Percentiles rank a stretch among this genome's conserved stretches.
phyloP scores from a whole-genome alignment of 2,888 invertebrate genomes.

The Tipula helvola region DNA sequence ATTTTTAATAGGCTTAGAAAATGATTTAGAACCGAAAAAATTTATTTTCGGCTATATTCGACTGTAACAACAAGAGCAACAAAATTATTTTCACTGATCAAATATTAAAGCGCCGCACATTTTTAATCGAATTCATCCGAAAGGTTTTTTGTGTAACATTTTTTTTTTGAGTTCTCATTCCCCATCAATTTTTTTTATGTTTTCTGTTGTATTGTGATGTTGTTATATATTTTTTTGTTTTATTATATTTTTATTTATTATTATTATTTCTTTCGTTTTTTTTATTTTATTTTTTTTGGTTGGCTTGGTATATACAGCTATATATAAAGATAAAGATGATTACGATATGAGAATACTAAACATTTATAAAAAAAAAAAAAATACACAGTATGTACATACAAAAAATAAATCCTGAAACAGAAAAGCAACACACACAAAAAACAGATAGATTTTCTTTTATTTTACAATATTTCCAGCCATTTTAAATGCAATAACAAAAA shows the following conservation, averaged over 20 bases:
- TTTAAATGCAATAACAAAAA: background rate
- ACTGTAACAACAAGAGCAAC: background rate
- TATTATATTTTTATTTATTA: background rate
- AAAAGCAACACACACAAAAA: background rate
- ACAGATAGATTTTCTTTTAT: background rate
- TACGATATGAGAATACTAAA: background rate
- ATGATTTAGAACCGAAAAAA: too few relatives aligned
- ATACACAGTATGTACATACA: too few relatives aligned
- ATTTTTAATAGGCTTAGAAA: too few relatives aligned
- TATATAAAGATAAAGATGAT: background rate
- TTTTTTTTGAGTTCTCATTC: background rate
- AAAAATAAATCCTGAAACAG: background rate
- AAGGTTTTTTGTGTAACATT: background rate
- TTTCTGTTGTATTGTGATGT: slow-evolving; percentile 7
- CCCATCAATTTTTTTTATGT: background rate
- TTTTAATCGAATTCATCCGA: slow-evolving; percentile 4
- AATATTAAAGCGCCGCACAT: background rate
- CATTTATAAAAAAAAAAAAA: background rate
- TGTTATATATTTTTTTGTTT: background rate
- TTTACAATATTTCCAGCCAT: background rate
- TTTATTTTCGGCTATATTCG: too few relatives aligned
- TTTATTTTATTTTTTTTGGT: background rate
- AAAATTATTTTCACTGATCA: background rate
- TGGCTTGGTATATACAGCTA: background rate
- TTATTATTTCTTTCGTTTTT: background rate